Evolutionary conservation across 2,888 invertebrate species (phyloP), one percentile per base, ranked within the genome.

Genomic region (Ligdia adustata): DNA sequence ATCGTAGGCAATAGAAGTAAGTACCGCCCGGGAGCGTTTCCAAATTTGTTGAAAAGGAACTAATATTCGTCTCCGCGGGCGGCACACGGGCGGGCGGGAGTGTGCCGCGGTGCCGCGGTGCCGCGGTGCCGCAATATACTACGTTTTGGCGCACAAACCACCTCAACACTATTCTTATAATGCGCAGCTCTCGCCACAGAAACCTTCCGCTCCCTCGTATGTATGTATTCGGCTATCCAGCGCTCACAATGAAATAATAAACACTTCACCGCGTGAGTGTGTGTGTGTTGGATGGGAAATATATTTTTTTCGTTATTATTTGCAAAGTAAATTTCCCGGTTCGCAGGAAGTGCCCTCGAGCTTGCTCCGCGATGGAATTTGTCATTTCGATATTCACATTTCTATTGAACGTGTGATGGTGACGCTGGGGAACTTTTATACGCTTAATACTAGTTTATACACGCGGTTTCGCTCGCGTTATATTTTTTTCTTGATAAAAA

Each of bases 181-280:
- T 37, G 44, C 35, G 45, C 44, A 43, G 24, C 43, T 46, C 45
- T 62, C 62, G 57, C 44, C 41, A 50, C 62, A 57, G 56, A 60
- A 65, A 56, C 54, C 59, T 52, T 57, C 54, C 57, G 52, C 65
- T 51, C 66, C 62, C 62, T 40, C 47, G 16, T 4, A 16, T 16
- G 16, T 16, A 16, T 5, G 3, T 16, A 16, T 16, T 16, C 24
- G 35, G 26, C 56, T 48, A 68, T 69, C 64, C 62, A 53, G 60
- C 61, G 61, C 57, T 53, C 62, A 71, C 73, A 73, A 72, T 71
- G 66, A 68, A 70, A 73, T 73, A 73, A 73, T 70, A 74, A 73
- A 74, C 69, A 71, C 66, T 65, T 62, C 65, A 52, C 57, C 62
- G 57, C 64, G 52, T 62, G 67, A 3, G 22, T 2, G 22, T 7